phyloP scores from a whole-genome alignment of 1,140 invertebrate genomes.

The Rhizoglyphus robini region DNA sequence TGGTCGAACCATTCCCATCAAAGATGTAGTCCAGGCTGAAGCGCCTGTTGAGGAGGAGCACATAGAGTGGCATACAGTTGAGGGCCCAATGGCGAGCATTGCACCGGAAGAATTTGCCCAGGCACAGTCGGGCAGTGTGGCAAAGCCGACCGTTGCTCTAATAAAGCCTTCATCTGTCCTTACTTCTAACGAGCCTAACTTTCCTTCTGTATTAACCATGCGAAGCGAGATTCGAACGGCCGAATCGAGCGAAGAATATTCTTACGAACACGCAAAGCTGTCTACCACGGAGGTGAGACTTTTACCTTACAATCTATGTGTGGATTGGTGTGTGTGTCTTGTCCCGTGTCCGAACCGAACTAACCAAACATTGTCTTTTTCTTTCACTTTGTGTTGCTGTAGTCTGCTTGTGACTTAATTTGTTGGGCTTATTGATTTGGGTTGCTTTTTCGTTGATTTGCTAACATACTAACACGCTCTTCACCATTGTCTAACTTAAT shows the following conservation, averaged over 20 bases:
- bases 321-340: not conserved
- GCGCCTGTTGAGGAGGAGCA: too few relatives aligned
- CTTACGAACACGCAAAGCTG: not conserved
- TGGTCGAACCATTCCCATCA: not conserved
- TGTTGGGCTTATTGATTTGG: not conserved
- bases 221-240: not conserved
- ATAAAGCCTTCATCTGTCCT: not conserved
- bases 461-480: not conserved
- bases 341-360: not conserved
- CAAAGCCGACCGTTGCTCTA: not conserved
- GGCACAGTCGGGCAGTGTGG: not conserved
- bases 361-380: not conserved
- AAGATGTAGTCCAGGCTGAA: not conserved
- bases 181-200: not conserved
- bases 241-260: not conserved
- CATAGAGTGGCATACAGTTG: too few relatives aligned
- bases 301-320: not conserved
- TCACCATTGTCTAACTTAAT: not conserved
- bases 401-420: not conserved
- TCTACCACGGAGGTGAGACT: slow-evolving; percentile 5
- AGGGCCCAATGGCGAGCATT: too few relatives aligned
- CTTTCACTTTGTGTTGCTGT: not conserved
- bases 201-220: slow-evolving; percentile 2
- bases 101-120: too few relatives aligned
- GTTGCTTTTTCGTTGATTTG: not conserved